phyloP scores from a whole-genome alignment of 2,888 invertebrate species.

The Lobophora halterata region DNA sequence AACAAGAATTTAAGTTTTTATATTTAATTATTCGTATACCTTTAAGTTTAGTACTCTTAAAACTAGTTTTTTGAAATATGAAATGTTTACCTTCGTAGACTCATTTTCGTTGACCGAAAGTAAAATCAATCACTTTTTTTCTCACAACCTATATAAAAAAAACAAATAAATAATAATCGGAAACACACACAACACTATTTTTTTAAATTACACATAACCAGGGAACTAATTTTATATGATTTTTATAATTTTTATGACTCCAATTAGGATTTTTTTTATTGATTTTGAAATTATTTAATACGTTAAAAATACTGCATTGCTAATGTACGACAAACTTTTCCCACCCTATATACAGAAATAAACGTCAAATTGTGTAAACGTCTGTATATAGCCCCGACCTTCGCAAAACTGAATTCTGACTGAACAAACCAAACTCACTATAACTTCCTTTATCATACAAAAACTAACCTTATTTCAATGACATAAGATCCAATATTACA shows the following conservation, averaged over 20 bases:
- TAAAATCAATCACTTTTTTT: constrained; percentile 3
- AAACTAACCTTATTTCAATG: neutral
- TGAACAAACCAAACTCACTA: constrained; percentile 19
- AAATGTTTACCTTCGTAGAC: constrained; percentile 41
- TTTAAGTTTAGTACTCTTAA: too few species aligned
- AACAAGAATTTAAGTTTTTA: too few species aligned
- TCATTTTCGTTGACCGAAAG: constrained; percentile 32
- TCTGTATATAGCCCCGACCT: constrained; percentile 35
- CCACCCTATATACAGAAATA: constrained; percentile 22
- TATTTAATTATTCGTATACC: too few species aligned
- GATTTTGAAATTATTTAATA: too few species aligned
- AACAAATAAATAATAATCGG: too few species aligned
- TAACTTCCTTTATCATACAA: constrained; percentile 3
- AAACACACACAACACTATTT: too few species aligned
- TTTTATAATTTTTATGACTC: too few species aligned
- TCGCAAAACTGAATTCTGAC: constrained; percentile 39
- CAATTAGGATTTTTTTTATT: too few species aligned
- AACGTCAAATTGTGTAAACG: constrained; percentile 21
- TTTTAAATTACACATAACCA: too few species aligned
- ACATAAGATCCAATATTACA: constrained; percentile 3
- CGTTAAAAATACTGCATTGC: too few species aligned
- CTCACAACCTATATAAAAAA: too few species aligned
- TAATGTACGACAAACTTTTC: constrained; percentile 6
- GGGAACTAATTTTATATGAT: too few species aligned
- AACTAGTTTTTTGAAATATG: neutral